Base-by-base conservation (phyloP, 1,140 invertebrate species). In the Brachionus angularis region DNA sequence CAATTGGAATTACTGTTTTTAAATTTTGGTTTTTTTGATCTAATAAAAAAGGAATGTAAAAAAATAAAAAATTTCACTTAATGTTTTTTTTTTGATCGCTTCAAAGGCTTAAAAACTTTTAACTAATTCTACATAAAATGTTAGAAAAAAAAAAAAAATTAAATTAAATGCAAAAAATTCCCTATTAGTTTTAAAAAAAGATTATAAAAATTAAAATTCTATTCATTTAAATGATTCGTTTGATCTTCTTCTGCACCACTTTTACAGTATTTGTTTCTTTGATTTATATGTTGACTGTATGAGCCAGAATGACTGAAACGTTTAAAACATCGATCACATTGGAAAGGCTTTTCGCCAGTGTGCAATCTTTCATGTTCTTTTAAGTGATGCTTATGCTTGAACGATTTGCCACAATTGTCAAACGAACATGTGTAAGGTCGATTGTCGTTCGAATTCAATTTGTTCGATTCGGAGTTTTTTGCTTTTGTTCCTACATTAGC, bases 301-400 rank as follows among this genome's bases (percentile, higher is more conserved):
- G 67, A 70, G 12, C 67, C 70, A 21, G 70, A 71, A 31, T 71
- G 58, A 70, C 72, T 36, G 42, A 73, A 75, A 10, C 55, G 27
- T 55, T 73, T 74, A 5, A 50, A 21, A 61, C 74, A 75, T 25
- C 34, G 16, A 16, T 55, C 49, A 31, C 74, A 75, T 8, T 18
- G n/a, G 27, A 70, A 73, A 14, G 71, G 73, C 47, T 74, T 74
- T 71, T 75, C 67, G 8, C 71, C 64, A 0, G 74, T 71, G 33
- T 75, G 70, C 23, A 71, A 55, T 44, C 70, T 27, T 21, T 58
- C 52, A 44, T 71, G 70, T 21, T 71, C 70, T 55, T 71, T 71
- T 39, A 71, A 46, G 31, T 71, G 70, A 39, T 71, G 70, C 42
- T 71, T 71, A 61, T 71, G 70, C 42, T 71, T 71, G 21, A 71